A percentile compares a stretch with the other conserved stretches of the same genome.
phyloP scores from a whole-genome alignment of 1,140 invertebrate species.

The Aphelenchoides avenae region DNA sequence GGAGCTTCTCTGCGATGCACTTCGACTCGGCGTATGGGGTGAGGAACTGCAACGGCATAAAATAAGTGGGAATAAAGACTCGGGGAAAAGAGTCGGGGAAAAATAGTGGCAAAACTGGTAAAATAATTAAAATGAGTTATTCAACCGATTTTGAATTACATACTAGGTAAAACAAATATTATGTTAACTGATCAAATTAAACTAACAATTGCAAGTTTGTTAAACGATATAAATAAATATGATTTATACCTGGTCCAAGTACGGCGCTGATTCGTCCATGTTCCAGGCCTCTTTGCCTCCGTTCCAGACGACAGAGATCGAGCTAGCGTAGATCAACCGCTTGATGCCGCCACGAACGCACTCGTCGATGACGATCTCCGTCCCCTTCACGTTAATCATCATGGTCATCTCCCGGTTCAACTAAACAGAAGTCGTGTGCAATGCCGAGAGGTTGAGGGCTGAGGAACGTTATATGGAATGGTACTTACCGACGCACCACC shows the following conservation, averaged over 20 bases:
- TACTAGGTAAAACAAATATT: too few relatives aligned
- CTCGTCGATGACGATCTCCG: slow-evolving; percentile 18
- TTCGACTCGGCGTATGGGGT: slow-evolving; percentile 45
- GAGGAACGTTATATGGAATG: not conserved
- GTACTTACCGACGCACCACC: slow-evolving; percentile 37
- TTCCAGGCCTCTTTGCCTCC: slow-evolving; percentile 12
- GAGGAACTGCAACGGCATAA: slow-evolving; percentile 21
- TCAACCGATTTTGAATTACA: too few relatives aligned
- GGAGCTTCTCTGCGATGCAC: slow-evolving; percentile 29
- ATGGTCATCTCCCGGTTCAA: slow-evolving; percentile 26
- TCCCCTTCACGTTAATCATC: slow-evolving; percentile 33
- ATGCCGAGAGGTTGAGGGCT: not conserved
- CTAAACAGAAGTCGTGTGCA: slow-evolving; percentile 12
- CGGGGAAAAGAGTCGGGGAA: too few relatives aligned
- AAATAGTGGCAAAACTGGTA: not conserved
- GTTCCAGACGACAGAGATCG: too few relatives aligned
- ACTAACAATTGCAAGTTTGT: slow-evolving; percentile 21
- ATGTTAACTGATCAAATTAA: not conserved
- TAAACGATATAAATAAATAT: slow-evolving; percentile 30
- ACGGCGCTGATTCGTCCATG: not conserved
- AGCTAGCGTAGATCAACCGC: slow-evolving; percentile 38
- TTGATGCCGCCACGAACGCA: slow-evolving; percentile 20
- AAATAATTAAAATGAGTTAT: not conserved
- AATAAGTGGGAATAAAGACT: not conserved
- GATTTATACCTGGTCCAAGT: slow-evolving; percentile 14